These are phyloP conservation scores for Cephalotes varians DNA, from an alignment of 2,888 invertebrate genomes.

Conservation along the genomic window DNA sequence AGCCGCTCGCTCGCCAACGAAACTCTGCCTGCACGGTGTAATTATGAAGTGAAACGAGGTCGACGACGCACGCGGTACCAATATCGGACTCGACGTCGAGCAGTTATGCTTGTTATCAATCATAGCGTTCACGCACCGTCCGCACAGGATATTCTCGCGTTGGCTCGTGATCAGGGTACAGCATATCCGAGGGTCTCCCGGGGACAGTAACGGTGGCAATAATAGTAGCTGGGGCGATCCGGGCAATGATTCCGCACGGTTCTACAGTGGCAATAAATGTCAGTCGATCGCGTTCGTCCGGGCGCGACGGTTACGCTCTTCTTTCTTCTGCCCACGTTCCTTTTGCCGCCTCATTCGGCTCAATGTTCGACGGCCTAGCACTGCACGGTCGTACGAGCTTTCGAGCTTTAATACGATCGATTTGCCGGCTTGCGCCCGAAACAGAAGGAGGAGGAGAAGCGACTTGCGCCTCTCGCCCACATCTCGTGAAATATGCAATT, in stretches of 20 bases:
- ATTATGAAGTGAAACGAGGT: constrained; percentile 42
- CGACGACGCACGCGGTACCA: not conserved
- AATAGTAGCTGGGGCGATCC: constrained; percentile 73
- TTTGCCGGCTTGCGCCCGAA: constrained; percentile 8
- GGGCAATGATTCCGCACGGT: constrained; percentile 76
- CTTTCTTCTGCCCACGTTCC: constrained; percentile 6
- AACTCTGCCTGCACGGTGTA: not conserved
- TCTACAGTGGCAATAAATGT: constrained; percentile 77
- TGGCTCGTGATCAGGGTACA: constrained; percentile 12
- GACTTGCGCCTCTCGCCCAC: not conserved
- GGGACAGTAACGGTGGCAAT: constrained; percentile 68
- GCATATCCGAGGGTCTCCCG: constrained; percentile 49
- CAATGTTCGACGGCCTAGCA: constrained; percentile 26
- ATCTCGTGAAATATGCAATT: constrained; percentile 37
- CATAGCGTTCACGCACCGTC: constrained; percentile 58
- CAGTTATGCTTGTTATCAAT: constrained; percentile 61
- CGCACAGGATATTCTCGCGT: constrained; percentile 19
- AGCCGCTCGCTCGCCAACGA: not conserved
- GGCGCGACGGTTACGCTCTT: not conserved
- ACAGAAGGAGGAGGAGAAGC: not conserved
- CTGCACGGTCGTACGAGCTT: constrained; percentile 2
- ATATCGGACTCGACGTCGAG: not conserved
- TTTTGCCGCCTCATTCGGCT: constrained; percentile 16
- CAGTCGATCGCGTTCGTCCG: constrained; percentile 60
- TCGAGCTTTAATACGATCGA: constrained; percentile 42